Conservation (phyloP, 2,888 invertebrate genomes). For the Andrena flavipes region DNA sequence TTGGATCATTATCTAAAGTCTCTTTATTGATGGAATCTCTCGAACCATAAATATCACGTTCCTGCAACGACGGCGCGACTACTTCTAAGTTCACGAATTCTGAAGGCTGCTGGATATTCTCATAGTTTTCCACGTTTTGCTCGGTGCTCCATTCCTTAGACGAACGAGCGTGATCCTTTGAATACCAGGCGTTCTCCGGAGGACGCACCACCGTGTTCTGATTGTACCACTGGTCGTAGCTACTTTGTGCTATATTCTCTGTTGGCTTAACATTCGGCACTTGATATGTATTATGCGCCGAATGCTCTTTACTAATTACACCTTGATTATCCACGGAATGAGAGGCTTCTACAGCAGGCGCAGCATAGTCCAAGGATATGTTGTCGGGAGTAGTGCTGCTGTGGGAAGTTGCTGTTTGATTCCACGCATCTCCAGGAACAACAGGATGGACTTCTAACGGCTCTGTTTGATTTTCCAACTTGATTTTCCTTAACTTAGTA, state of each 20-base stretch:
- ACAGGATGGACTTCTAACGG: slow-evolving; percentile 44
- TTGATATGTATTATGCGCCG: slow-evolving; percentile 52
- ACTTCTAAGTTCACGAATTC: slow-evolving; percentile 82
- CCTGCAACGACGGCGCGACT: slow-evolving; percentile 76
- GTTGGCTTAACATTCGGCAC: slow-evolving; percentile 37
- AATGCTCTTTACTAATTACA: slow-evolving; percentile 57
- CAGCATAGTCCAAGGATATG: slow-evolving; percentile 51
- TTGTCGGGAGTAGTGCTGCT: slow-evolving; percentile 55
- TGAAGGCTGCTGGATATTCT: slow-evolving; percentile 80
- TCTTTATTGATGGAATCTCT: slow-evolving; percentile 82
- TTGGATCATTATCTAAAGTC: slow-evolving; percentile 81
- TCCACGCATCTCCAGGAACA: slow-evolving; percentile 33
- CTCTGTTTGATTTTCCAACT: slow-evolving; percentile 57
- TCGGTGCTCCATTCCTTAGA: slow-evolving; percentile 74
- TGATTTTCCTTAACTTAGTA: slow-evolving; percentile 58
- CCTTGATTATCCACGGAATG: slow-evolving; percentile 61
- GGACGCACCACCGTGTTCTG: slow-evolving; percentile 71
- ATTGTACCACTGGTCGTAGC: slow-evolving; percentile 83
- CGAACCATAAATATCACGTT: slow-evolving; percentile 80
- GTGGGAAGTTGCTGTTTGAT: slow-evolving; percentile 48
- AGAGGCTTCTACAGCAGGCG: slow-evolving; percentile 47
- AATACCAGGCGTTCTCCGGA: slow-evolving; percentile 75
- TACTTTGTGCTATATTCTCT: slow-evolving; percentile 65
- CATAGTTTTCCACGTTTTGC: slow-evolving; percentile 81
- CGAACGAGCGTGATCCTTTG: slow-evolving; percentile 69